Evolutionary conservation across 2,888 invertebrate genomes (phyloP), one percentile per base, ranked within the genome.

Genomic region (Drosophila diplacantha): DNA sequence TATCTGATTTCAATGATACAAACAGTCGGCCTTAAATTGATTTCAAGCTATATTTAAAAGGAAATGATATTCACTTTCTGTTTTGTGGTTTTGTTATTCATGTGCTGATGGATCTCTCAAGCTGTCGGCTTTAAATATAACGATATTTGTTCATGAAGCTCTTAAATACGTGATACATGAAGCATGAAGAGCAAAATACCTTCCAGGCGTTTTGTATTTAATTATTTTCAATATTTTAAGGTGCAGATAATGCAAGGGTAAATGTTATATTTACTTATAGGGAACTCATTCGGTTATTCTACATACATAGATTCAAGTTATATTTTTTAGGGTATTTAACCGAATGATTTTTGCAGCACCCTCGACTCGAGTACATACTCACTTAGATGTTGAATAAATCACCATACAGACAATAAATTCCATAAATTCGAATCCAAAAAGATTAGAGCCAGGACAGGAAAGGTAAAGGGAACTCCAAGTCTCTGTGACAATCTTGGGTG

Each of bases 1-100:
- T 55, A 55, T 55, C 26, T 2, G 9, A 22, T 55, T 56, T 29
- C 56, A 35, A 18, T 18, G 32, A 24, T 29, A 32, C 14, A 18
- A 18, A 18, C 53, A 52, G 34, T 26, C 12, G 35, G 12, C 26
- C 37, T 37, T 12, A 14, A 37, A 54, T 49, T 32, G 8, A 32
- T 14, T 24, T 32, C 4, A 4, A 20, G 20, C 2, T n/a, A 16
- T 4, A 8, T 11, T 0, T 7, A 18, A 9, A n/a, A 12, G 29
- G 56, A 55, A 54, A 29, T 26, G n/a, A 35, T 26, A 26, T 4
- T 18, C 18, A 18, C 18, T 11, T 53, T 16, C n/a, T 29, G 49
- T 16, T 49, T 35, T 50, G 49, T n/a, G 53, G 32, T 18, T 54
- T 52, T 24, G 14, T 24, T 20, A 2, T 20, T 51, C 9, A n/a